Evolutionary conservation across 2,888 invertebrate genomes (phyloP).

Genomic region (Tenodera sinensis): DNA sequence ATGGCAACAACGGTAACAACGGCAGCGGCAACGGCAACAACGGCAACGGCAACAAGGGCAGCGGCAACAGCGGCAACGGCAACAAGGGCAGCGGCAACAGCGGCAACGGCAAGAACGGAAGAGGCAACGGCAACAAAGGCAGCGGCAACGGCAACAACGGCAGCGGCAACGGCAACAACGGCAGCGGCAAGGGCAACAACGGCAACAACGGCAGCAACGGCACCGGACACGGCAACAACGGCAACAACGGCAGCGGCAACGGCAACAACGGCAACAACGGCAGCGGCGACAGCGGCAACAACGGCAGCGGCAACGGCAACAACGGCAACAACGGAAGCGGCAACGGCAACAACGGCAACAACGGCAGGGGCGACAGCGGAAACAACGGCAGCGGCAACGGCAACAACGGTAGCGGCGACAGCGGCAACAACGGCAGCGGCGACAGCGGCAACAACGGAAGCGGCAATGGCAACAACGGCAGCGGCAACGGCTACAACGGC

Average conservation of each 20-base stretch:
- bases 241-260: constrained; percentile 48
- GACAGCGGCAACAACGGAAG: no score
- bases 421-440: no score
- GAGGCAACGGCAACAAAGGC: no score
- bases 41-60: neutral
- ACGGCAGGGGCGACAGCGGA: no score
- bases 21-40: no score
- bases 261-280: neutral
- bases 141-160: neutral
- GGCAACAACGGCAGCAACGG: constrained; percentile 68
- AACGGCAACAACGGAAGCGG: neutral
- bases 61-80: neutral
- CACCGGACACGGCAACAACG: constrained; percentile 54
- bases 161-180: neutral
- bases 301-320: neutral
- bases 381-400: no score
- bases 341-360: no score
- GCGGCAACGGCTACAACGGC: no score
- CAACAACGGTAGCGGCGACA: no score
- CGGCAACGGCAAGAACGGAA: neutral
- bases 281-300: neutral
- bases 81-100: neutral
- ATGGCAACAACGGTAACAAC: no score
- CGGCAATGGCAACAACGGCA: no score
- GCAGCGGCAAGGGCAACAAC: constrained; percentile 49